Evolutionary conservation across 1,140 invertebrate species (phyloP).

Genomic region (Zophobas atratus): DNA sequence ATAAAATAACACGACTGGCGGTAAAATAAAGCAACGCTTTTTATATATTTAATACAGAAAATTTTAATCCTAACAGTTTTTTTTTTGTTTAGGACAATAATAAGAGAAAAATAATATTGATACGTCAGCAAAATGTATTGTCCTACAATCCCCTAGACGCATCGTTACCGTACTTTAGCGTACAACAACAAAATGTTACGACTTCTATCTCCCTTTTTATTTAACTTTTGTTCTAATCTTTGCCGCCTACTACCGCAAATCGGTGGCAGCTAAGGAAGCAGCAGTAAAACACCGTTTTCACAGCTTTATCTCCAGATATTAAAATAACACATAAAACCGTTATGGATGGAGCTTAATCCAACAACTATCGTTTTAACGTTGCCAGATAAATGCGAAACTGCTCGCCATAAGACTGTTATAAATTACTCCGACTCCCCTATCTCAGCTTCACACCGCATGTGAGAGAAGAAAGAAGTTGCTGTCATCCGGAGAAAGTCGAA

Average conservation of each 20-base stretch:
- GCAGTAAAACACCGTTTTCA: background rate
- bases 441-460: slow-evolving; percentile 16
- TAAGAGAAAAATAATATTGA: no score
- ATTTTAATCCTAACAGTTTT: no score
- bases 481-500: slow-evolving; percentile 29
- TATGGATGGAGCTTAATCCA: slow-evolving; percentile 36
- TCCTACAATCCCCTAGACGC: no score
- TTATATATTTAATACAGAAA: no score
- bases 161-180: no score
- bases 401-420: slow-evolving; percentile 30
- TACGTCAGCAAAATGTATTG: no score
- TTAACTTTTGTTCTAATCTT: no score
- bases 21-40: no score
- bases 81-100: no score
- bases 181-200: no score
- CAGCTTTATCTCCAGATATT: slow-evolving; percentile 31
- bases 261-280: background rate
- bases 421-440: slow-evolving; percentile 20
- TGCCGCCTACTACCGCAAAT: background rate
- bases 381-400: slow-evolving; percentile 37
- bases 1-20: no score
- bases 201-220: no score
- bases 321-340: slow-evolving; percentile 43
- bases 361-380: slow-evolving; percentile 37
- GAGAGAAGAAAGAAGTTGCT: slow-evolving; percentile 29